Percentiles rank a stretch among this genome's conserved stretches.
Evolutionary conservation across 2,113 vertebrate genomes (phyloP).

Genomic region (Sinosuthora webbiana): DNA sequence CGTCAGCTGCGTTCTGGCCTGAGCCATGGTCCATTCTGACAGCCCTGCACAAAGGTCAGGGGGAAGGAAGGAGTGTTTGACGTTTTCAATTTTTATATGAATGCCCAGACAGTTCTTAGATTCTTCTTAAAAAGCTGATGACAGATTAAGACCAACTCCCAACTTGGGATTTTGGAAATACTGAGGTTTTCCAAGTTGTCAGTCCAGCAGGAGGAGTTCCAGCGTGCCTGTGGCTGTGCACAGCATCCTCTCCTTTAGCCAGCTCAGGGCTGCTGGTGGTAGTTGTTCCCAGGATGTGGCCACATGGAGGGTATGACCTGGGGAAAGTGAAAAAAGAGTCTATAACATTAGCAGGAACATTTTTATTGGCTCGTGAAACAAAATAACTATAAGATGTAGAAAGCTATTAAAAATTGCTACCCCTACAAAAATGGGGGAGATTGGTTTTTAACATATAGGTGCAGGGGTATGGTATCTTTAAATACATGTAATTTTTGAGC

Average conservation of each 20-base stretch:
- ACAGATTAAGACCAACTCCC: constrained; percentile 2
- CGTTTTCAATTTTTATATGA: not conserved
- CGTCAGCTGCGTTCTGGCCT: accelerated
- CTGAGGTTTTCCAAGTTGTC: not conserved
- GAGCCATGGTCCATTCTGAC: not conserved
- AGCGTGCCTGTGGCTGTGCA: not conserved
- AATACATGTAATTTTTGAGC: not conserved
- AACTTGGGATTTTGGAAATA: not conserved
- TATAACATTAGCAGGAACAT: not conserved
- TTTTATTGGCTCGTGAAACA: not conserved
- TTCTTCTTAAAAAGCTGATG: not conserved
- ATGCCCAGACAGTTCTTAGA: not conserved
- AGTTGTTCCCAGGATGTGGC: not conserved
- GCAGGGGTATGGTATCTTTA: not conserved
- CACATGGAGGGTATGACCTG: accelerated
- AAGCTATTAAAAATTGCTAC: not conserved
- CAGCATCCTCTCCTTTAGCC: not conserved
- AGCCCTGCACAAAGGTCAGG: not conserved
- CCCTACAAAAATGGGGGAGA: not conserved
- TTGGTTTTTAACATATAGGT: not conserved
- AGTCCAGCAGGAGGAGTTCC: not conserved
- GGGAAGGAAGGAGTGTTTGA: not conserved
- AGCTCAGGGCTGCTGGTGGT: not conserved
- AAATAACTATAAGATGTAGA: not conserved
- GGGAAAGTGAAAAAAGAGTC: not conserved